Evolutionary conservation across 2,113 vertebrate species (phyloP).

Genomic region (Macrotus californicus): DNA sequence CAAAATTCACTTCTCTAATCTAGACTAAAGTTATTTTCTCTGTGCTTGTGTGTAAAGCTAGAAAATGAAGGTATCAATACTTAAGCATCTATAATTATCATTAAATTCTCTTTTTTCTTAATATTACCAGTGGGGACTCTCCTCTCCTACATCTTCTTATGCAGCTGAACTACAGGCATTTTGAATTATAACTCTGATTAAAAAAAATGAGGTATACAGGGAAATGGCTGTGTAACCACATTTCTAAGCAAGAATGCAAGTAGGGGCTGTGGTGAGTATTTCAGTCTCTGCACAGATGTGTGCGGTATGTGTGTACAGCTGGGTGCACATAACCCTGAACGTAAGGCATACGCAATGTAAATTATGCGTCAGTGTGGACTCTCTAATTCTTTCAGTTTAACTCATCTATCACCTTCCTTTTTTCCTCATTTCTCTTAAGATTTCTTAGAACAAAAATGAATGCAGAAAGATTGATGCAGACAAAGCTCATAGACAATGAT

Average conservation of each 20-base stretch:
- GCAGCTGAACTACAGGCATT: not conserved
- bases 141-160: not conserved
- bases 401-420: not conserved
- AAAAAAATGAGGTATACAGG: not conserved
- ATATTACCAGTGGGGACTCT: not conserved
- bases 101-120: constrained; percentile 46
- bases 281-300: constrained; percentile 37
- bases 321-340: not conserved
- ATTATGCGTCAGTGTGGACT: not conserved
- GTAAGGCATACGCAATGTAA: not conserved
- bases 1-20: constrained; percentile 59
- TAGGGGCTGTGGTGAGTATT: not conserved
- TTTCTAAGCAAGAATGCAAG: not conserved
- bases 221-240: not conserved
- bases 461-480: not conserved
- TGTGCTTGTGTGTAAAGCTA: not conserved
- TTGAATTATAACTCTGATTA: constrained; percentile 20
- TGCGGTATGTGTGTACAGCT: not conserved
- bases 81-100: constrained; percentile 57
- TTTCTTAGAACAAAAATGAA: constrained; percentile 10
- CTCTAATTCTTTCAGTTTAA: not conserved
- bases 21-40: constrained; percentile 18
- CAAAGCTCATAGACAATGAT: not conserved
- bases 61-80: constrained; percentile 60
- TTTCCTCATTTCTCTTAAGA: not conserved